Evolutionary conservation across 2,113 vertebrate genomes (phyloP), one percentile per base, ranked within the genome.

Genomic region (Ceyx cyanopectus): DNA sequence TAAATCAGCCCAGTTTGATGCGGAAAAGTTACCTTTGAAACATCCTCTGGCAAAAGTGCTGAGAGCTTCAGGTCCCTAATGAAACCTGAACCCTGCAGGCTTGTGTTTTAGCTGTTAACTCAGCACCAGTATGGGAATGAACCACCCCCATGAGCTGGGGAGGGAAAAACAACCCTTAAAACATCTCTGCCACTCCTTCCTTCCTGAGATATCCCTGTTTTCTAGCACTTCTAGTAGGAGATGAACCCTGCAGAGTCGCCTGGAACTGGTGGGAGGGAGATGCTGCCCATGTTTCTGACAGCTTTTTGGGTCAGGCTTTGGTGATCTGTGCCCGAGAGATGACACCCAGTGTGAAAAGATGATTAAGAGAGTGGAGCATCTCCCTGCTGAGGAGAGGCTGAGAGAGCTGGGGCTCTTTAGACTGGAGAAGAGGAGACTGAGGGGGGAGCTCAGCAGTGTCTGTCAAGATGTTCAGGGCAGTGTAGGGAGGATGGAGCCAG

Each of bases 21-120:
- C 56, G 85, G 85, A 87, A 92, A 87, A 85, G 72, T 68, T 91
- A 94, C 85, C 85, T 91, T 91, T 94, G 92, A 95, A 95, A 94
- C 76, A 85, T 92, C 72, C 51, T 89, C 85, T 83, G 79, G 78
- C 81, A 87, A 95, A 91, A 23, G 51, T 77, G 87, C 81, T 80
- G 84, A 85, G 94, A 92, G 37, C 57, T 85, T 91, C 85, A 77
- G 8, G 6, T 94, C 67, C 56, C 23, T 80, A 87, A 85, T 74
- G 92, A 95, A 95, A 95, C 46, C 32, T 18, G 72, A 96, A 91
- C 70, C 85, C 32, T 29, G 32, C 1, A 7, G 70, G 51, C 13
- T 91, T 72, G 67, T 2, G 1, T 58, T 93, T 79, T 85, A 89
- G 50, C 72, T 91, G 62, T 76, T 61, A 93, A 60, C 19, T 83